Conservation (phyloP, 2,797 vertebrate species). For the Enteromius thamalakanensis region DNA sequence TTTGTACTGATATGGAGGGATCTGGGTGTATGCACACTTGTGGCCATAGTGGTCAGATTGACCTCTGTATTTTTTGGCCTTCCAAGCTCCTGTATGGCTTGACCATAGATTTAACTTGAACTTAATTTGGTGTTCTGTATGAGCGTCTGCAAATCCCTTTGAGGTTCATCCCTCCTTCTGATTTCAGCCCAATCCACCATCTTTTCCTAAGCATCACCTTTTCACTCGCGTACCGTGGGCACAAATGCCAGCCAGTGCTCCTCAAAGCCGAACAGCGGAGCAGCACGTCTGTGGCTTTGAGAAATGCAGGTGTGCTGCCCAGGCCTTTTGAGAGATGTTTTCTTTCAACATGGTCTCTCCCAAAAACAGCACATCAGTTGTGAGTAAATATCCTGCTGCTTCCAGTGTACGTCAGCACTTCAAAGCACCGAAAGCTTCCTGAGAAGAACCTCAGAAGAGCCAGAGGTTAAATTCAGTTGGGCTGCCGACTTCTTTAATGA, state of each 20-base stretch:
- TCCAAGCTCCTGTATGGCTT: background rate
- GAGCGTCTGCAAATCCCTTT: background rate
- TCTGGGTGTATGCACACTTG: background rate
- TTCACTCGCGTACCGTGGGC: slow-evolving; percentile 47
- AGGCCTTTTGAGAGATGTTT: slow-evolving; percentile 72
- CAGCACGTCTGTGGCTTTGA: slow-evolving; percentile 67
- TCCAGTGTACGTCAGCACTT: slow-evolving; percentile 63
- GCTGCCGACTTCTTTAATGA: slow-evolving; percentile 64
- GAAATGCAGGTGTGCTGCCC: slow-evolving; percentile 70
- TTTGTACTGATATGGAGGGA: background rate
- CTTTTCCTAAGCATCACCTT: slow-evolving; percentile 42
- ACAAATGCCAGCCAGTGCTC: slow-evolving; percentile 59
- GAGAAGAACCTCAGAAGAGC: slow-evolving; percentile 53
- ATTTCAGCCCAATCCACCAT: slow-evolving; percentile 20
- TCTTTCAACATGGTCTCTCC: slow-evolving; percentile 63
- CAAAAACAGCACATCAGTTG: slow-evolving; percentile 69
- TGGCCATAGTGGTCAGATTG: background rate
- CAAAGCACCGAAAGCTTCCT: slow-evolving; percentile 70
- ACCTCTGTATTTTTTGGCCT: background rate
- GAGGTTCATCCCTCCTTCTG: background rate
- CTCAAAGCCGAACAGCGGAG: slow-evolving; percentile 71
- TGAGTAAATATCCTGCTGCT: slow-evolving; percentile 75
- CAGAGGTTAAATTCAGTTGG: slow-evolving; percentile 32
- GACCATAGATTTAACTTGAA: slow-evolving; percentile 6
- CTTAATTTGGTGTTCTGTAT: slow-evolving; percentile 16